Percentiles rank a stretch among this genome's conserved stretches.
Conservation (phyloP, 2,888 invertebrate species). For the Idaea straminata region DNA sequence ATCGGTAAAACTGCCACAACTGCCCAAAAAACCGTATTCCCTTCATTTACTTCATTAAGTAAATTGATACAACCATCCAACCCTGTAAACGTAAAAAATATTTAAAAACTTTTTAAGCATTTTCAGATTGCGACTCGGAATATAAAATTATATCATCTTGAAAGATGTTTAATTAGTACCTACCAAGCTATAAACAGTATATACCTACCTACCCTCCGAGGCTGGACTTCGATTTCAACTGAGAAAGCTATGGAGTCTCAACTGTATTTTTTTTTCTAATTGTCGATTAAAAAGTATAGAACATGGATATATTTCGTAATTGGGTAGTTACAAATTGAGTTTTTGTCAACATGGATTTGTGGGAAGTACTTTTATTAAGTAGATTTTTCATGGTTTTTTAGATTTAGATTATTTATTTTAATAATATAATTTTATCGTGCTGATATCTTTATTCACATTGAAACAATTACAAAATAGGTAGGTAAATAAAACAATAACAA, state of each 20-base stretch:
- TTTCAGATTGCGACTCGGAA: conserved; percentile 22
- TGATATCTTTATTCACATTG: too few relatives aligned
- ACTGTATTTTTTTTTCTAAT: neutral
- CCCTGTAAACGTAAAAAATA: conserved; percentile 2
- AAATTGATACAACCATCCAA: neutral
- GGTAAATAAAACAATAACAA: too few relatives aligned
- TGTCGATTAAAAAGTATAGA: neutral
- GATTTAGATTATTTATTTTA: too few relatives aligned
- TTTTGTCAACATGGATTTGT: neutral
- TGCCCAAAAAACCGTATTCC: neutral
- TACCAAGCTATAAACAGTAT: conserved; percentile 31
- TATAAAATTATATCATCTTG: conserved; percentile 25
- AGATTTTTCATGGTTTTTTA: too few relatives aligned
- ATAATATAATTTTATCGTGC: too few relatives aligned
- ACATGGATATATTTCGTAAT: neutral
- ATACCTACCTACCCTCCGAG: conserved; percentile 29
- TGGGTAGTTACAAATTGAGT: neutral
- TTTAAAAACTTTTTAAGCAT: conserved; percentile 10
- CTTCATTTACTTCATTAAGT: neutral
- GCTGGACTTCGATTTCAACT: conserved; percentile 24
- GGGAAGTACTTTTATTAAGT: too few relatives aligned
- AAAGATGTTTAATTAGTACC: conserved; percentile 42
- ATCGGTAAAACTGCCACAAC: neutral
- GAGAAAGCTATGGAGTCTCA: conserved; percentile 17
- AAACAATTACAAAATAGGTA: too few relatives aligned